Conservation (phyloP, 2,888 invertebrate genomes). For the Fissipunctia ypsillon region DNA sequence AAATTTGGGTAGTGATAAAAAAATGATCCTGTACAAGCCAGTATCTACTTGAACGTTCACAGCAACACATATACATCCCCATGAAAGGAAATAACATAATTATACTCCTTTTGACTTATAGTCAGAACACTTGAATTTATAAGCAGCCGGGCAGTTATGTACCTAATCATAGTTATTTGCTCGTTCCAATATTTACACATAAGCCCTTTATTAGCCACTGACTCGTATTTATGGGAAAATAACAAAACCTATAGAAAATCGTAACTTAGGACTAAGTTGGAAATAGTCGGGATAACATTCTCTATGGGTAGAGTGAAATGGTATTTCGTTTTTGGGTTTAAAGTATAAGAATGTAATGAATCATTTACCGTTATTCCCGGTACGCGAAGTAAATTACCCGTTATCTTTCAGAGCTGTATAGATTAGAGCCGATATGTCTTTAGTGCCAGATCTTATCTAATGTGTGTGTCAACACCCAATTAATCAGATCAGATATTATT, state of each 20-base stretch:
- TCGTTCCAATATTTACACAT: not conserved
- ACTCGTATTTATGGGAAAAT: not conserved
- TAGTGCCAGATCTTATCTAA: conserved; percentile 32
- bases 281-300: not conserved
- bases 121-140: not conserved
- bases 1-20: too few relatives aligned
- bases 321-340: not conserved
- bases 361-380: not conserved
- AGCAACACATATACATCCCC: not conserved
- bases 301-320: not conserved
- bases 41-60: not conserved
- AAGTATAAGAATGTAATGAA: not conserved
- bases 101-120: not conserved
- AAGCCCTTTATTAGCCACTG: not conserved
- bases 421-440: conserved; percentile 19
- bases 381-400: conserved; percentile 19
- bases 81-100: not conserved
- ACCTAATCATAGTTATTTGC: not conserved
- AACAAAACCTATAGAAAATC: too few relatives aligned
- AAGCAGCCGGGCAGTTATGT: not conserved
- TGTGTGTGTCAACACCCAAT: conserved; percentile 43
- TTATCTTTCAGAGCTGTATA: conserved; percentile 14
- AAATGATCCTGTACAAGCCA: too few relatives aligned
- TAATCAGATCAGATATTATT: conserved; percentile 29
- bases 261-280: not conserved